Evolutionary conservation across 1,140 invertebrate genomes (phyloP).

Genomic region (Eupristina koningsbergeri): DNA sequence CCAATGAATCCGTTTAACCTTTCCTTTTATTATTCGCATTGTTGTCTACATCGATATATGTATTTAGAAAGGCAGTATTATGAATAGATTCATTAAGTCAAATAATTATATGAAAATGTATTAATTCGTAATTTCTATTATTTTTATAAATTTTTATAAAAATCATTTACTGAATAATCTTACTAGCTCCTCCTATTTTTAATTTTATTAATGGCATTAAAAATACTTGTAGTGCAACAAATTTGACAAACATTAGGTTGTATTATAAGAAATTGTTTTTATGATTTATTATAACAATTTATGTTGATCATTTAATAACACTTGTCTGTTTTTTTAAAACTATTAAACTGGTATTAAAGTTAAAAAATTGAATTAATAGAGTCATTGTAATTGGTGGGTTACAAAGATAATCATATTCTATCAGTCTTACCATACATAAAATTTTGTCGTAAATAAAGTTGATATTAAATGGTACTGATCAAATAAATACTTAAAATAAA

Average conservation of each 20-base stretch:
- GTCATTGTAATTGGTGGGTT: not conserved
- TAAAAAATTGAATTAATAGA: not conserved
- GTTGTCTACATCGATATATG: not conserved
- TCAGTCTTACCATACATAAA: not conserved
- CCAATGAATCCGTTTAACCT: not conserved
- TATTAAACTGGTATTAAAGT: not conserved
- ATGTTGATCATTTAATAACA: no score
- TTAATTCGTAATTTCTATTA: not conserved
- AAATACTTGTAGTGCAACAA: no score
- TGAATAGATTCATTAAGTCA: not conserved
- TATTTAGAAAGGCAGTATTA: not conserved
- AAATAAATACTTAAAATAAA: not conserved
- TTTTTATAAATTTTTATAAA: no score
- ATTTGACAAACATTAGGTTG: no score
- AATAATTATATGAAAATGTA: not conserved
- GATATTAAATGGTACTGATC: not conserved
- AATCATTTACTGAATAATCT: no score
- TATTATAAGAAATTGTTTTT: no score
- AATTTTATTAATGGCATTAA: no score
- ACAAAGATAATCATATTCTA: not conserved
- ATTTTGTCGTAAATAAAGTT: not conserved
- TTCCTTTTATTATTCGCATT: not conserved
- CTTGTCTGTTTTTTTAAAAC: no score
- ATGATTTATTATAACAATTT: no score
- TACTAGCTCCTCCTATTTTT: no score